Evolutionary conservation across 2,888 invertebrate species (phyloP).

Genomic region (Himalopsyche kuldschensis): DNA sequence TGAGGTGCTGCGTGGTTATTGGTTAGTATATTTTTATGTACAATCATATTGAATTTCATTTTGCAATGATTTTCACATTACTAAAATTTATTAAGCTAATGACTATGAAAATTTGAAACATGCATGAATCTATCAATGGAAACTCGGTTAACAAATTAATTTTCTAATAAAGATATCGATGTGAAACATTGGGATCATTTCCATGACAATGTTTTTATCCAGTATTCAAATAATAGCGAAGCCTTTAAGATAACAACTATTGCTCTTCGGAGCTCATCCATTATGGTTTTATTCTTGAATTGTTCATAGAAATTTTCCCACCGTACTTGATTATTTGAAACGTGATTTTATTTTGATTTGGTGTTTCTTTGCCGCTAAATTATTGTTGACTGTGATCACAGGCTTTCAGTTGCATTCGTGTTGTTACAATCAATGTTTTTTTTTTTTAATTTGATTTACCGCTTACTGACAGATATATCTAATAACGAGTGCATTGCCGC

Average conservation of each 20-base stretch:
- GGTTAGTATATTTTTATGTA: too few species aligned
- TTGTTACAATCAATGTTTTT: neutral
- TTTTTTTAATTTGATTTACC: neutral
- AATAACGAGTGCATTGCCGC: neutral
- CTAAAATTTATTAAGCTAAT: too few species aligned
- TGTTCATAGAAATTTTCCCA: neutral
- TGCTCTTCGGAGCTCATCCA: too few species aligned
- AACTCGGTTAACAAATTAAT: neutral
- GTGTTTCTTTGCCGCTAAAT: slow-evolving; percentile 15
- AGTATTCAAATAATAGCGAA: too few species aligned
- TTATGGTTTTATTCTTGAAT: neutral
- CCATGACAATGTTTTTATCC: neutral
- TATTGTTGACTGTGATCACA: slow-evolving; percentile 30
- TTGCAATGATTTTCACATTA: too few species aligned
- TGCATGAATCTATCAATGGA: neutral
- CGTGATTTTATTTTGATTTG: neutral
- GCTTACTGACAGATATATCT: neutral
- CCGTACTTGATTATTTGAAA: neutral
- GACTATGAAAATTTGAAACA: neutral
- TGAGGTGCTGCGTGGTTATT: too few species aligned
- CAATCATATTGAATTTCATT: too few species aligned
- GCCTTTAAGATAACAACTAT: too few species aligned
- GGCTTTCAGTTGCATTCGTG: slow-evolving; percentile 7
- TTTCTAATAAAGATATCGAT: neutral
- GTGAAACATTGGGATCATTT: neutral